These are phyloP conservation scores for Bombus sylvicola DNA, from an alignment of 1,140 invertebrate genomes.

Conservation along the genomic window DNA sequence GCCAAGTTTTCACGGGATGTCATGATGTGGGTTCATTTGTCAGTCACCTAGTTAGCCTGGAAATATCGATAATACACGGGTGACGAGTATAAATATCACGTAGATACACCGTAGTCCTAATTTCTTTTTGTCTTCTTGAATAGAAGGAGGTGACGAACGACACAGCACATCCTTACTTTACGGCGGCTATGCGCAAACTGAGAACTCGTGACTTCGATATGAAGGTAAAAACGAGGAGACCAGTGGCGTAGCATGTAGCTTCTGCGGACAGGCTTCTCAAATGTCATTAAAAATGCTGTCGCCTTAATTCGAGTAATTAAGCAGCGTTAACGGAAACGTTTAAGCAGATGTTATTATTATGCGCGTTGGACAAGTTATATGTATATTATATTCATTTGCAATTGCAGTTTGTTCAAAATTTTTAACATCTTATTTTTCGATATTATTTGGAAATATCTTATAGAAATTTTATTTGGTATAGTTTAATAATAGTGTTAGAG, in stretches of 20 bases:
- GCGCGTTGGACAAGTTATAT: not conserved
- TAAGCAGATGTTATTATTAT: not conserved
- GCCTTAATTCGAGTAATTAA: not conserved
- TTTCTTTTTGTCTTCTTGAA: conserved; percentile 10
- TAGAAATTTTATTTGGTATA: not conserved
- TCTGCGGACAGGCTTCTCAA: not conserved
- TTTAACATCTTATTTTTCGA: not conserved
- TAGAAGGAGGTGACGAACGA: not conserved
- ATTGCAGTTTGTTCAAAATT: not conserved
- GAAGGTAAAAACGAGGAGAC: not conserved
- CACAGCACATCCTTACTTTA: conserved; percentile 22
- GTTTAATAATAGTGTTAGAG: not conserved
- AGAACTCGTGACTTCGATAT: conserved; percentile 12
- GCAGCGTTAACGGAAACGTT: not conserved
- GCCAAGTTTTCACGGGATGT: conserved; percentile 40
- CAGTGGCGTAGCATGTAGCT: conserved; percentile 20
- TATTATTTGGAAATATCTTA: not conserved
- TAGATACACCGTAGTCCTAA: not conserved
- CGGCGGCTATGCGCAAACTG: conserved; percentile 60
- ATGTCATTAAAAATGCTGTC: not conserved
- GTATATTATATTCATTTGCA: not conserved
- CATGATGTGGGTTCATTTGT: conserved; percentile 56
- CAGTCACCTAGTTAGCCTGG: no score
- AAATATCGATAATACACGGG: not conserved
- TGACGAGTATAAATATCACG: not conserved